Evolutionary conservation across 2,888 invertebrate genomes (phyloP).

Genomic region (Andrena marginata): DNA sequence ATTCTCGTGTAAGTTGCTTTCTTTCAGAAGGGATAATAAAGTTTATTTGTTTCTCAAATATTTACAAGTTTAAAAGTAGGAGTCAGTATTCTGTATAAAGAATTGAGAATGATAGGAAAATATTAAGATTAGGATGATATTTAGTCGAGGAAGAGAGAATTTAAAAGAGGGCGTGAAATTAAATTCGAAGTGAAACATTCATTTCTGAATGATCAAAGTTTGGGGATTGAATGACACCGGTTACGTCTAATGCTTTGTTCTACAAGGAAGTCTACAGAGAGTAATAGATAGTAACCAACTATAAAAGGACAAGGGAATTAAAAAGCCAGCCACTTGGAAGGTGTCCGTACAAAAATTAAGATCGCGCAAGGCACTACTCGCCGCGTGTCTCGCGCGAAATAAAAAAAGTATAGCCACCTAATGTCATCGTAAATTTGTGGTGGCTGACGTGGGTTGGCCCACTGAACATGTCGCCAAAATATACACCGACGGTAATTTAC

Average conservation of each 20-base stretch:
- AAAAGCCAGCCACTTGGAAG: not conserved
- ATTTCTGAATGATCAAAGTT: not conserved
- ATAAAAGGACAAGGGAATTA: not conserved
- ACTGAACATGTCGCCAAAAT: slow-evolving; percentile 62
- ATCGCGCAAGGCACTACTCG: not conserved
- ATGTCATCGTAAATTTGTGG: slow-evolving; percentile 58
- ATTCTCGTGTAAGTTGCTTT: too few species aligned
- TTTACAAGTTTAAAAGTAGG: too few species aligned
- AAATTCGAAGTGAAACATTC: too few species aligned
- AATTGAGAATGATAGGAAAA: too few species aligned
- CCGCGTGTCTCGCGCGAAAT: not conserved
- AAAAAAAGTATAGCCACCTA: slow-evolving; percentile 44
- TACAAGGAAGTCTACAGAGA: not conserved
- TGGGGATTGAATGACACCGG: not conserved
- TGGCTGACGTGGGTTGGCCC: slow-evolving; percentile 38
- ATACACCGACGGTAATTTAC: slow-evolving; percentile 65
- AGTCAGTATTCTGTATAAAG: too few species aligned
- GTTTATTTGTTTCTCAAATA: too few species aligned
- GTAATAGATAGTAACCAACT: too few species aligned
- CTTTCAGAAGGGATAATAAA: too few species aligned
- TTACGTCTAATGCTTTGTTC: not conserved
- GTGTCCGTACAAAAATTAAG: slow-evolving; percentile 10
- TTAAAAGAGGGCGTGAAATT: too few species aligned
- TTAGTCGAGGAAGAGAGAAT: too few species aligned
- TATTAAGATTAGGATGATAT: too few species aligned